These are phyloP conservation scores for Panulirus ornatus DNA, from an alignment of 1,140 invertebrate genomes.

Conservation along the genomic window DNA sequence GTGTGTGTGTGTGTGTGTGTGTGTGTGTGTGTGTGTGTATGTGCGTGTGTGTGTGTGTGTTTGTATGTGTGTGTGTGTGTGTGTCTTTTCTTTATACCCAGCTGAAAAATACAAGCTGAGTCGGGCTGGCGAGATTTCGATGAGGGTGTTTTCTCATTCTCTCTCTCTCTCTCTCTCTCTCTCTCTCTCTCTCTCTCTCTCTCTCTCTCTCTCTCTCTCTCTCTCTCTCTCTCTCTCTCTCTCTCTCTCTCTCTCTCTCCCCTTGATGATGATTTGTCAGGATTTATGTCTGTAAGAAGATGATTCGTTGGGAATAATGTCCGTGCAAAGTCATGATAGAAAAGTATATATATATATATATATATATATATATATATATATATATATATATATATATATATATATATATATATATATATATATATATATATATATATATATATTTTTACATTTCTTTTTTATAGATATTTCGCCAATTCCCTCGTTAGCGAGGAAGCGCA, in stretches of 20 bases:
- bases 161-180: conserved; percentile 15
- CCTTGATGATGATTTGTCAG: conserved; percentile 44
- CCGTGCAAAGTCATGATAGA: too few species aligned
- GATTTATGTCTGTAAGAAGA: conserved; percentile 28
- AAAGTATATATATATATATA: too few species aligned
- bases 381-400: not conserved
- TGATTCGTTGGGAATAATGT: too few species aligned
- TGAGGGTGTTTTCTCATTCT: not conserved
- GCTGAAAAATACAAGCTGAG: conserved; percentile 10
- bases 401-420: not conserved
- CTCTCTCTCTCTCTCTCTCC: conserved; percentile 13
- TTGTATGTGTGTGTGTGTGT: too few species aligned
- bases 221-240: conserved; percentile 15
- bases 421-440: conserved; percentile 14
- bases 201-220: conserved; percentile 7
- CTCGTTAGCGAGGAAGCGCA: too few species aligned
- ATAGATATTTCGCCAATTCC: too few species aligned
- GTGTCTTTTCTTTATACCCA: not conserved
- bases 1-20: too few species aligned
- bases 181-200: conserved; percentile 18
- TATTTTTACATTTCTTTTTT: too few species aligned
- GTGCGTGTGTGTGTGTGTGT: too few species aligned
- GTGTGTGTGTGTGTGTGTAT: too few species aligned
- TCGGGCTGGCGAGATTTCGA: conserved; percentile 22
- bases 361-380: too few species aligned